Conservation (phyloP, 2,888 invertebrate species). For the Scaptomyza caliginosa region DNA sequence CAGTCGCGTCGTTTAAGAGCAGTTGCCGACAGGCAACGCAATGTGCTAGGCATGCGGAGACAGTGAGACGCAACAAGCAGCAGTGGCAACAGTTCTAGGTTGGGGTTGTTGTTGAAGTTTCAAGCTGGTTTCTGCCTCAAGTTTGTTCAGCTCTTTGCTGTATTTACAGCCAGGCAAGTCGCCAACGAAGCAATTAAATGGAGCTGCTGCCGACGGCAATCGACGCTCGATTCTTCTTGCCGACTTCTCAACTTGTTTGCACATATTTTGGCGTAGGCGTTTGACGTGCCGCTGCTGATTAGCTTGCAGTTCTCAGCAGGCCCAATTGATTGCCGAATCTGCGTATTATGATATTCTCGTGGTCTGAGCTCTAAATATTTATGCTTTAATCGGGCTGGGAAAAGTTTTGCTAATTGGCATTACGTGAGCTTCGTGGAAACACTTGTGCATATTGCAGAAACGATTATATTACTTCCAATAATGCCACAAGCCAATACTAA, state of each 20-base stretch:
- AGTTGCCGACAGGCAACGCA: constrained; percentile 58
- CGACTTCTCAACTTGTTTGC: constrained; percentile 34
- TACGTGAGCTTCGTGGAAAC: constrained; percentile 28
- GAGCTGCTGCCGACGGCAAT: constrained; percentile 65
- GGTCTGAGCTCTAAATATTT: constrained; percentile 51
- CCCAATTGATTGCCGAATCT: constrained; percentile 34
- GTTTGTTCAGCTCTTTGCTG: constrained; percentile 39
- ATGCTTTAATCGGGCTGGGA: constrained; percentile 39
- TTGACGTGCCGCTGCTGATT: constrained; percentile 73
- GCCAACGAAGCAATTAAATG: constrained; percentile 72
- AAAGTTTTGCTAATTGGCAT: constrained; percentile 46
- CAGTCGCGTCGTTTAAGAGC: constrained; percentile 75
- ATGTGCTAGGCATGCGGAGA: constrained; percentile 42
- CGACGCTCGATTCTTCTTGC: constrained; percentile 8
- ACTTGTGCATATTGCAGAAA: constrained; percentile 1
- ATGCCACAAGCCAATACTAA: constrained; percentile 2
- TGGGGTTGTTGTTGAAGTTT: constrained; percentile 3
- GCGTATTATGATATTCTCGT: constrained; percentile 44
- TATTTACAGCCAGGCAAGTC: constrained; percentile 61
- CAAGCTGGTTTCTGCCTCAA: constrained; percentile 9
- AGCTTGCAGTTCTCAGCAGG: constrained; percentile 38
- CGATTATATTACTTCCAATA: constrained; percentile 20
- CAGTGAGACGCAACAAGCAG: constrained; percentile 47
- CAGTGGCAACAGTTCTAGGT: constrained; percentile 41
- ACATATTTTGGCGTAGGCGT: constrained; percentile 63